Base-by-base conservation (phyloP, 2,888 invertebrate species). In the Caenorhabditis imperialis region DNA sequence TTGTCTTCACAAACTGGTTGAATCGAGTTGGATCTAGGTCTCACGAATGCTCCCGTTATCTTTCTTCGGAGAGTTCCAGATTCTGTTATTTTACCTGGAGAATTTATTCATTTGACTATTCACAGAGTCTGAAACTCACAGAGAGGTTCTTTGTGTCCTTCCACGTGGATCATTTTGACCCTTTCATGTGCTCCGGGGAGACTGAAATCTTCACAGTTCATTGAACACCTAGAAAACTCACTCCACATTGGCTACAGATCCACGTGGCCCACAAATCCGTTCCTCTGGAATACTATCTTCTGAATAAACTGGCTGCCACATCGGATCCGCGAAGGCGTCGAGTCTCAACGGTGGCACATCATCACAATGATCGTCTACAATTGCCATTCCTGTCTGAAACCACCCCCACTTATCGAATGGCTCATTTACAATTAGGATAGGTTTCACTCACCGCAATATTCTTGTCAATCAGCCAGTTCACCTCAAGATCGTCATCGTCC, bases 401-500 rank as follows among this genome's bases (percentile, higher is more conserved):
- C 20, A 10, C 10, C n/a, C n/a, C n/a, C n/a, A n/a, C n/a, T n/a
- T n/a, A 30, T 30, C 6, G 30, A 30, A 30, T 7, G 6, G 10
- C 7, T 7, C 30, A 30, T 30, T 30, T 30, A n/a, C n/a, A n/a
- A n/a, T n/a, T n/a, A n/a, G n/a, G n/a, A n/a, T n/a, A n/a, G n/a
- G 16, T 4, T 5, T 1, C 22, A 30, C 65, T 44, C 10, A 76
- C 76, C 16, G 76, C 62, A 45, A 76, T 76, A 45, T 76, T 76
- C 57, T 76, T 76, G 35, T 76, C 76, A 27, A 76, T 76, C 20
- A 76, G 60, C 48, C 58, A 57, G 44, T 75, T 72, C 48, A 60
- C 65, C 45, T 83, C 84, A 22, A 84, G 57, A 55, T 84, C 84
- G 57, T 84, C 84, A 42, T 84, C 84, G 48, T 84, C 84, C 45